A percentile compares a stretch with the other conserved stretches of the same genome.
Conservation (phyloP, 2,113 vertebrate species). For the Porphyrio hochstetteri region DNA sequence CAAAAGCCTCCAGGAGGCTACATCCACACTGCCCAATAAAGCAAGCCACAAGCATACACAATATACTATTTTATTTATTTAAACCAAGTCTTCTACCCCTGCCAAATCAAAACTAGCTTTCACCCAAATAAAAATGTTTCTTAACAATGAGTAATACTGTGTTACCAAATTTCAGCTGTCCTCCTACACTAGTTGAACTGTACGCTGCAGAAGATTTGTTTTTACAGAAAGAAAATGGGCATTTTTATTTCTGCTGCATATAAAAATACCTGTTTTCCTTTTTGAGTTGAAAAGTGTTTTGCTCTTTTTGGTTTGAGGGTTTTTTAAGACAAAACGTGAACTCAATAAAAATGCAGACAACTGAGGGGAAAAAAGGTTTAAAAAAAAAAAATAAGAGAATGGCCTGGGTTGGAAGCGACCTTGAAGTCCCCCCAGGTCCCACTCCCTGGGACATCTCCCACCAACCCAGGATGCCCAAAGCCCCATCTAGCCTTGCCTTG, state of each 20-base stretch:
- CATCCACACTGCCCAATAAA: not conserved
- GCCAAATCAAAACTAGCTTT: slow-evolving; percentile 4
- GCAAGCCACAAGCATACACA: not conserved
- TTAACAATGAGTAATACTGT: not conserved
- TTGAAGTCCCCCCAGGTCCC: too few relatives aligned
- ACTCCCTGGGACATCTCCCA: too few relatives aligned
- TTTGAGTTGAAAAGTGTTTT: not conserved
- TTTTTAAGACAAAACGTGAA: not conserved
- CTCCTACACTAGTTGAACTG: not conserved
- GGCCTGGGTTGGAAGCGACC: too few relatives aligned
- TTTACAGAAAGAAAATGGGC: not conserved
- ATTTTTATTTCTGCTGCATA: not conserved
- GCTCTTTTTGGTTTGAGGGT: not conserved
- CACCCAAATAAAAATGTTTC: not conserved
- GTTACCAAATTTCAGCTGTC: slow-evolving; percentile 9
- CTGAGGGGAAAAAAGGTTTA: not conserved
- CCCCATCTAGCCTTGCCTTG: too few relatives aligned
- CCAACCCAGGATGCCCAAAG: too few relatives aligned
- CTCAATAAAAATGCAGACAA: not conserved
- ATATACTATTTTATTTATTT: not conserved
- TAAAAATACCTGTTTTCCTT: not conserved
- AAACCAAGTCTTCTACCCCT: not conserved
- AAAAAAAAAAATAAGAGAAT: too few relatives aligned
- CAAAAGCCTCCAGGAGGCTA: not conserved
- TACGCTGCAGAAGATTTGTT: not conserved